Base-by-base conservation (phyloP, 1,140 invertebrate species). In the Chelonus insularis region DNA sequence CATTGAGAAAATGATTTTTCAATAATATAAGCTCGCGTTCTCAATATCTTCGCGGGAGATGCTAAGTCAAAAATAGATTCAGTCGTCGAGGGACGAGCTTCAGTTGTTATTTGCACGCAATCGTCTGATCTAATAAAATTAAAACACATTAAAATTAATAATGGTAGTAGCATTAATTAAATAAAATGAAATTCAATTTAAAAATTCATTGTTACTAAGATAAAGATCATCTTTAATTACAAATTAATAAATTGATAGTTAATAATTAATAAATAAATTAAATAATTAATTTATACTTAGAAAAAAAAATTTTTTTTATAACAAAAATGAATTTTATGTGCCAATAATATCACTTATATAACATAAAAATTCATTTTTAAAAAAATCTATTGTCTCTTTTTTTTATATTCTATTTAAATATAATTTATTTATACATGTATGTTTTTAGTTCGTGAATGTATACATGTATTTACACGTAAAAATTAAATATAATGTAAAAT, bases 31-130 rank as follows among this genome's bases (percentile, higher is more conserved):
- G 25, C 16, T n/a, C 45, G 48, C 23, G 48, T 51, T n/a, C 48
- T 55, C 52, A 20, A 55, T 55, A 55, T 52, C 34, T 55, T 36
- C 16, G 52, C 52, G 52, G 52, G 52, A 55, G 52, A 55, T 55
- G 34, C 34, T n/a, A 34, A 23, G 52, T 55, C 52, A 29, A 55
- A 55, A 55, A 55, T 55, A 55, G 52, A 55, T 21, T 37, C 52
- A 55, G 52, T 55, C 52, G 52, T 55, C 52, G 52, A 29, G 52
- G 52, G 34, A 29, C 34, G 25, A 12, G 29, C 18, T 55, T 12
- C 32, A 51, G 29, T 51, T 34, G 48, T 51, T 34, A 34, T n/a
- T 48, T 51, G 29, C 25, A 51, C 29, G 25, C 48, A 34, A 51
- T 51, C 23, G 9, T 51, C 16, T 34, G 25, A 51, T 51, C 34